Percentiles rank a stretch among this genome's conserved stretches.
phyloP scores from a whole-genome alignment of 2,888 invertebrate genomes.

The Oscheius myriophilus region DNA sequence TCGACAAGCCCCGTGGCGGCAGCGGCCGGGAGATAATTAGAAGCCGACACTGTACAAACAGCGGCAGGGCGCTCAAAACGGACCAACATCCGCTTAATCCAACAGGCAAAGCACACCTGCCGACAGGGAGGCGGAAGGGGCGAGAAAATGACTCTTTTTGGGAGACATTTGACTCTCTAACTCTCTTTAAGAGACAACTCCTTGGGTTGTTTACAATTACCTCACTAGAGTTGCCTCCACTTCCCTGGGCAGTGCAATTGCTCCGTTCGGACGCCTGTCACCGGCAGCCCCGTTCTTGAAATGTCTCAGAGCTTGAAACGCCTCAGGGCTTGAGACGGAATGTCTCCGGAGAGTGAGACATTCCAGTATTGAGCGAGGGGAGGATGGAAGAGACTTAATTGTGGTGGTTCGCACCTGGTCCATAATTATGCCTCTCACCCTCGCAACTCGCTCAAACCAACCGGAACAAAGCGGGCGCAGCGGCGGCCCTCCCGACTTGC shows the following conservation, averaged over 20 bases:
- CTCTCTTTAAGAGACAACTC: no score
- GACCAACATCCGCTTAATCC: slow-evolving; percentile 17
- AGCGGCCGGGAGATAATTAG: slow-evolving; percentile 19
- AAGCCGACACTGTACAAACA: slow-evolving; percentile 32
- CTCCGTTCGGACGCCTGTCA: no score
- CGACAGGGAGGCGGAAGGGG: no score
- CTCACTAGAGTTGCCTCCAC: no score
- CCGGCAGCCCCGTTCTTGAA: no score
- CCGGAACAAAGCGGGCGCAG: slow-evolving; percentile 21
- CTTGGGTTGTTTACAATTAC: no score
- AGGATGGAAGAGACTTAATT: slow-evolving; percentile 11
- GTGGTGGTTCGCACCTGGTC: slow-evolving; percentile 25
- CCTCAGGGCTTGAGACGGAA: background rate
- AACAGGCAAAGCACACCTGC: slow-evolving; percentile 13
- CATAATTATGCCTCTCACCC: slow-evolving; percentile 19
- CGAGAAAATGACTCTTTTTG: no score
- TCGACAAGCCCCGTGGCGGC: slow-evolving; percentile 4
- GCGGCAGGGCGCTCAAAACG: slow-evolving; percentile 1
- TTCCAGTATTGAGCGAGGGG: background rate
- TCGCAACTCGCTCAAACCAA: slow-evolving; percentile 6
- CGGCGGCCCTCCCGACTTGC: no score
- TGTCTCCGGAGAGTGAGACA: background rate
- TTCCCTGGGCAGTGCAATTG: no score
- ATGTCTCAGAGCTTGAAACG: background rate
- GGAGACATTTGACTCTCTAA: no score